Evolutionary conservation across 2,888 invertebrate genomes (phyloP), one percentile per base, ranked within the genome.

Genomic region (Acleris holmiana): DNA sequence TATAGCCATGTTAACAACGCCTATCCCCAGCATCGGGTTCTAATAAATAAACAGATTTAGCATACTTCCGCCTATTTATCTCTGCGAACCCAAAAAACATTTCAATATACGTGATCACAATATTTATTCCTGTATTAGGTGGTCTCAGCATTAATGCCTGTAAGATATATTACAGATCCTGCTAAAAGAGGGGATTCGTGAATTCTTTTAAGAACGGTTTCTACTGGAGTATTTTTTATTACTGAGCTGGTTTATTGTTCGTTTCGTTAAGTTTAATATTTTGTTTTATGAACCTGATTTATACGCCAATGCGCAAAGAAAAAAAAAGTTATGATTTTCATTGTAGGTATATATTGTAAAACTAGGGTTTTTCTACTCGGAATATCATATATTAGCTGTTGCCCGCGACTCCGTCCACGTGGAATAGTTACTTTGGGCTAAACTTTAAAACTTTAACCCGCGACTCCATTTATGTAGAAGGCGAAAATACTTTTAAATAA

Each of bases 121-220:
- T 71, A 66, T 67, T 63, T 61, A 67, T 58, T 61, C 53, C 50
- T 46, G 54, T 61, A 64, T 68, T 63, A 66, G 51, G 57, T 41
- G 46, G 56, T 25, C 48, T 40, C 54, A 51, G 57, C 64, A 73
- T 69, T 69, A 73, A 69, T 68, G 68, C 54, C 40, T 49, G 51
- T 41, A 55, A 74, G 75, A 77, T 77, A 76, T 74, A 76, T 74
- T 68, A 56, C 66, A 41, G 61, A 67, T 61, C 66, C 53, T 55
- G 47, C 63, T 47, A 64, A 69, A 71, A 74, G 68, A 70, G 69
- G 69, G 72, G 72, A 73, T 71, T 72, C 66, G 68, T 74, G 71
- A 77, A 75, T 73, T 73, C 51, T 18, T 51, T 58, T 47, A 46
- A 57, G 47, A 19, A 13, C 13, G 17, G 17, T 17, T 56, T 17